A percentile compares a stretch with the other conserved stretches of the same genome.
These are phyloP conservation scores for Lepidurus arcticus DNA, from an alignment of 1,140 invertebrate genomes.

Conservation along the genomic window DNA sequence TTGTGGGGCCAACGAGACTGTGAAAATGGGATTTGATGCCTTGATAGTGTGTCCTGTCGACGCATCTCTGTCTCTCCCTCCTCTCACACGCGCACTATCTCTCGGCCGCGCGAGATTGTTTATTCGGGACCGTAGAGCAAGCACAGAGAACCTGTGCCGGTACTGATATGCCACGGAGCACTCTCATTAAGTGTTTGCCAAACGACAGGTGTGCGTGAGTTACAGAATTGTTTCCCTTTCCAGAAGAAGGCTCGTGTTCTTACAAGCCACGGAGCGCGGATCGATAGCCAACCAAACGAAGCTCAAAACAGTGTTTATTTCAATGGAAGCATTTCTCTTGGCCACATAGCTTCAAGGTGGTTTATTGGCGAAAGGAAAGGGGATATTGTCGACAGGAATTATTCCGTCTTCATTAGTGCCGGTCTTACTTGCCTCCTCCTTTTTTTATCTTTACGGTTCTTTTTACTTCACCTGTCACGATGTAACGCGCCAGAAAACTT, in stretches of 20 bases:
- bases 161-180: conserved; percentile 2
- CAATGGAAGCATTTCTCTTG: no score
- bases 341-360: no score
- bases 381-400: background rate
- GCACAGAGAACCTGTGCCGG: background rate
- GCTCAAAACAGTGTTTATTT: no score
- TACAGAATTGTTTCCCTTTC: background rate
- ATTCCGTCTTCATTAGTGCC: conserved; percentile 5
- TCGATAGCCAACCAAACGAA: no score
- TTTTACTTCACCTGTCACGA: background rate
- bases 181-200: background rate
- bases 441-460: background rate
- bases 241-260: no score
- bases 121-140: background rate
- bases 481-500: background rate
- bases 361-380: no score
- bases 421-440: background rate
- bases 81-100: background rate
- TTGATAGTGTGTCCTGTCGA: background rate
- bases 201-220: conserved; percentile 4
- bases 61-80: background rate
- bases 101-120: background rate
- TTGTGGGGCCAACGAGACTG: background rate
- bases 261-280: no score
- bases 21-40: background rate